Conservation (phyloP, 2,797 vertebrate genomes). For the Enteromius fasciolatus region DNA sequence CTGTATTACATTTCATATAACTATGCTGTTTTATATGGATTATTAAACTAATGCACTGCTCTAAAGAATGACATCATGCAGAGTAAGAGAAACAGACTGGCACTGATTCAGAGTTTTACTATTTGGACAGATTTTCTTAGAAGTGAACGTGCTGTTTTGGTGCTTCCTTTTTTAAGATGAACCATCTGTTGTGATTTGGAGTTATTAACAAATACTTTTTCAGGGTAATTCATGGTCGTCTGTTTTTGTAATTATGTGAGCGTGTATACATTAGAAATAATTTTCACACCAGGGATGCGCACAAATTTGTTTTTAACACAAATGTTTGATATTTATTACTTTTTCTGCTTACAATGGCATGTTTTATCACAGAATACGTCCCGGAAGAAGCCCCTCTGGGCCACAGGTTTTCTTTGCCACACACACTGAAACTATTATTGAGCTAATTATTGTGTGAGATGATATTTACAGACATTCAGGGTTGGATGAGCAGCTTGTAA, state of each 20-base stretch:
- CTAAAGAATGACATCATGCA: background rate
- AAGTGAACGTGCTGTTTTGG: background rate
- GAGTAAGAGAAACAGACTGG: background rate
- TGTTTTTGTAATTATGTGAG: background rate
- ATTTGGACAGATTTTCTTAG: background rate
- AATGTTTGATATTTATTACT: background rate
- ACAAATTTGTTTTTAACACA: background rate
- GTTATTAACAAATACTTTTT: background rate
- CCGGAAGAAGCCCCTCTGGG: background rate
- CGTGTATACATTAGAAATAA: background rate
- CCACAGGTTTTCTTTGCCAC: conserved; percentile 2
- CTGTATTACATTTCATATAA: background rate
- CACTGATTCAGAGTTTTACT: background rate
- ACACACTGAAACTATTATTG: conserved; percentile 24
- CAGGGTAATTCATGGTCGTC: background rate
- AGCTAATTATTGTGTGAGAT: conserved; percentile 52
- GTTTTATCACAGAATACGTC: background rate
- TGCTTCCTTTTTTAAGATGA: background rate
- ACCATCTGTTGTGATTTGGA: conserved; percentile 16
- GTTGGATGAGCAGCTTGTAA: conserved; percentile 48
- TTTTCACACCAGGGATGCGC: background rate
- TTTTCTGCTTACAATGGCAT: background rate
- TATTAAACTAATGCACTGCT: background rate
- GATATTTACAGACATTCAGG: conserved; percentile 49
- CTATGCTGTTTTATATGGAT: background rate